Percentiles rank a stretch among this genome's conserved stretches.
These are phyloP conservation scores for Ahaetulla prasina DNA, from an alignment of 2,113 vertebrate species.

Conservation along the genomic window DNA sequence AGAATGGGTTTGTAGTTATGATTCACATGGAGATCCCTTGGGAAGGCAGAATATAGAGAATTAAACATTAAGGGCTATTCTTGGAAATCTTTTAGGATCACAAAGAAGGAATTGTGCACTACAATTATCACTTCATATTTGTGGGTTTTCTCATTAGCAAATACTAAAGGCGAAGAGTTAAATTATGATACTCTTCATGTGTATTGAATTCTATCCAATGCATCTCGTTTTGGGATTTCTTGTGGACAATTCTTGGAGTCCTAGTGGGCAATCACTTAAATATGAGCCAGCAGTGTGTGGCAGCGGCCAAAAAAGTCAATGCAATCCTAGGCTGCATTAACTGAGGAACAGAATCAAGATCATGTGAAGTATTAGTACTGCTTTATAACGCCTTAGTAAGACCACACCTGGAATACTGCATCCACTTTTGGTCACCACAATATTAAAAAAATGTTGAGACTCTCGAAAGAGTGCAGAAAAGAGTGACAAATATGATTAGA, in stretches of 20 bases:
- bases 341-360: too few relatives aligned
- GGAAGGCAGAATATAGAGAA: slow-evolving; percentile 1
- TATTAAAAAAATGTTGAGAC: not conserved
- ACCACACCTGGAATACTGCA: not conserved
- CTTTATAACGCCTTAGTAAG: not conserved
- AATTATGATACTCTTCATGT: not conserved
- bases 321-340: not conserved
- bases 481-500: not conserved
- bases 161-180: not conserved
- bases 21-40: slow-evolving; percentile 20
- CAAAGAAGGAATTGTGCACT: fast-evolving
- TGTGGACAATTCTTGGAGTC: not conserved
- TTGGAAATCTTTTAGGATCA: not conserved
- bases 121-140: not conserved
- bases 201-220: not conserved
- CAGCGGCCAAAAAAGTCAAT: not conserved
- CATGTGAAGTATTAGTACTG: not conserved
- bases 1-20: slow-evolving; percentile 56
- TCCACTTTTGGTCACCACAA: not conserved
- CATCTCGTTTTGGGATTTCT: too few relatives aligned
- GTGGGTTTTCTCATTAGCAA: not conserved
- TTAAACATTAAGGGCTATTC: not conserved
- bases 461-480: not conserved
- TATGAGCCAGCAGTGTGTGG: not conserved
- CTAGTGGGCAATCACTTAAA: not conserved